Evolutionary conservation across 2,797 vertebrate species (phyloP).

Genomic region (Macrochelys suwanniensis): DNA sequence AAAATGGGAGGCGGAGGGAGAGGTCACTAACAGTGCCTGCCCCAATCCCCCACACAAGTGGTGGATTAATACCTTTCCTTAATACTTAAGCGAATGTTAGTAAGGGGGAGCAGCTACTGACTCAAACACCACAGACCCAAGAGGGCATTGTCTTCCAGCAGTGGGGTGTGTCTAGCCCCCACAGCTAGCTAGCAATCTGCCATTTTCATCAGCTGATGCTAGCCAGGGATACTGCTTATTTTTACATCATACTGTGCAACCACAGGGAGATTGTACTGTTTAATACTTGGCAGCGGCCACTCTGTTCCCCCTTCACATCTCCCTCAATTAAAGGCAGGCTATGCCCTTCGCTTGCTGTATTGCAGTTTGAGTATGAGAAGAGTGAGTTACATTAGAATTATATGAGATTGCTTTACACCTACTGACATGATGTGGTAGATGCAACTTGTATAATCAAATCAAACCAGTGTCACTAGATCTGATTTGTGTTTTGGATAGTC

Average conservation of each 20-base stretch:
- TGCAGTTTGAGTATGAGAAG: neutral
- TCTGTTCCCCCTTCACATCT: neutral
- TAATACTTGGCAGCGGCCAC: neutral
- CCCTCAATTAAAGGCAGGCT: neutral
- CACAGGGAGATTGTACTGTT: neutral
- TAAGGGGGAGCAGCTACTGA: neutral
- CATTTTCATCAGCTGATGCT: neutral
- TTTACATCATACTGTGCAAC: fast-evolving
- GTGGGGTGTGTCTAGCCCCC: neutral
- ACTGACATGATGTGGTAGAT: neutral
- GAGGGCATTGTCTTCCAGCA: neutral
- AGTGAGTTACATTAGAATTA: neutral
- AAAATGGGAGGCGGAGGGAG: neutral
- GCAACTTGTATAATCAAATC: neutral
- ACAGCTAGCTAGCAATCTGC: neutral
- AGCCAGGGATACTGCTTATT: neutral
- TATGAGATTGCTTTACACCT: neutral
- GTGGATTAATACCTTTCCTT: neutral
- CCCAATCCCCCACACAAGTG: neutral
- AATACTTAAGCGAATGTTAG: neutral
- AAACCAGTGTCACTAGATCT: neutral
- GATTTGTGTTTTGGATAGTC: neutral
- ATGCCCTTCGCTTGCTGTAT: neutral
- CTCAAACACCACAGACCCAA: neutral
- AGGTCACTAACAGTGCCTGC: no score